Evolutionary conservation across 2,888 invertebrate species (phyloP).

Genomic region (Platycheirus albimanus): DNA sequence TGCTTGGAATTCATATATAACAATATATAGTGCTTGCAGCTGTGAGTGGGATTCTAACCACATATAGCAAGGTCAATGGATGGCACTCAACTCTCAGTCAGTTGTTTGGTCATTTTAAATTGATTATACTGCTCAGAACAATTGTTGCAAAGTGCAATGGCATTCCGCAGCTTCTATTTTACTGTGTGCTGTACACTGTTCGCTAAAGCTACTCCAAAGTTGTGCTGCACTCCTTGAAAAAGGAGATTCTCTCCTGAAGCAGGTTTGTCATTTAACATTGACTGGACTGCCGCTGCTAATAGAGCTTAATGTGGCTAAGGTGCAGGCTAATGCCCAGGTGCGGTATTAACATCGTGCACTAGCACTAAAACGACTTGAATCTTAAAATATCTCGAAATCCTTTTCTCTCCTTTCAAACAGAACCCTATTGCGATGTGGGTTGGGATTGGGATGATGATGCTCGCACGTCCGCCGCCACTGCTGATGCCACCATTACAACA

Average conservation of each 20-base stretch:
- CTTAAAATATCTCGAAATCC: slow-evolving; percentile 29
- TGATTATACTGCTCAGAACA: slow-evolving; percentile 48
- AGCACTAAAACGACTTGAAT: not conserved
- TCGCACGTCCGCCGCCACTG: not conserved
- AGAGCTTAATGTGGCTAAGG: slow-evolving; percentile 32
- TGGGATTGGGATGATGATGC: not conserved
- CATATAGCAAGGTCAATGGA: slow-evolving; percentile 38
- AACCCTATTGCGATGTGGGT: not conserved
- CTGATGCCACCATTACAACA: no score
- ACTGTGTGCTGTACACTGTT: not conserved
- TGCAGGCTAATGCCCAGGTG: slow-evolving; percentile 16
- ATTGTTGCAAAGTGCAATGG: slow-evolving; percentile 45
- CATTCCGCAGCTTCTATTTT: slow-evolving; percentile 38
- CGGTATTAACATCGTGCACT: slow-evolving; percentile 15
- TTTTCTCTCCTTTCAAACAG: slow-evolving; percentile 8
- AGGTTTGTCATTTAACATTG: slow-evolving; percentile 40
- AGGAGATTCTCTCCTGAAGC: slow-evolving; percentile 1
- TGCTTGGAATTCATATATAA: not conserved
- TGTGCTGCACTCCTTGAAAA: not conserved
- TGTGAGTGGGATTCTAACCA: slow-evolving; percentile 24
- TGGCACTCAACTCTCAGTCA: slow-evolving; percentile 20
- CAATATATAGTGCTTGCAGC: slow-evolving; percentile 14
- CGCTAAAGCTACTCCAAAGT: not conserved
- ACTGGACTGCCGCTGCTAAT: slow-evolving; percentile 22
- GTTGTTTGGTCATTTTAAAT: slow-evolving; percentile 51